Evolutionary conservation across 1,140 invertebrate species (phyloP), one percentile per base, ranked within the genome.

Genomic region (Brachionus plicatilis): DNA sequence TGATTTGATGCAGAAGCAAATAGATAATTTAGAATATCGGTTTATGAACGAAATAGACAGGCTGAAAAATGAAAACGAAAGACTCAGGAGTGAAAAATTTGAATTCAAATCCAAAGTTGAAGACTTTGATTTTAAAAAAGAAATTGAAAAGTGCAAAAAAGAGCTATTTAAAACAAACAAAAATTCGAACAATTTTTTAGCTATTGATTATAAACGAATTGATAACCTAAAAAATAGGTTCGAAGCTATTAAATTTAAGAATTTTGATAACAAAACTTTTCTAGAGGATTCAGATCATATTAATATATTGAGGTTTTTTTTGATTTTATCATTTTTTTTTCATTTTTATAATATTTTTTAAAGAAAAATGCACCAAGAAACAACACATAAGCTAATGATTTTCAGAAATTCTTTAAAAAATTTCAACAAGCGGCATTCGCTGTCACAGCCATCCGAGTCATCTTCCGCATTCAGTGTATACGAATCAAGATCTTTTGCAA

Each of bases 321-420:
- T 2, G 3, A 0, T 68, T 17, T 41, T 68, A 3, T 24, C 4
- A 33, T 29, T 33, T 41, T n/a, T n/a, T n/a, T n/a, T n/a, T n/a
- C n/a, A n/a, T n/a, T n/a, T n/a, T n/a, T n/a, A n/a, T n/a, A n/a
- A n/a, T n/a, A n/a, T n/a, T n/a, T n/a, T n/a, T 80, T 56, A n/a
- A n/a, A 80, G 76, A 53, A 80, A 80, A 80, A 80, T 80, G 4
- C 56, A 80, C 20, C 76, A 80, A 65, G 76, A 80, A 41, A 80
- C 76, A 0, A 80, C 76, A 27, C 76, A 80, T 20, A 80, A 80
- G 45, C 56, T 80, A 7, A 80, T 80, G 76, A 80, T 80, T 33
- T 80, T 80, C 41, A 50, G 76, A 56, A 80, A 80, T 65, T 47
- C 76, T 41, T 3, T 80, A n/a, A 80, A 53, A 56, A 80, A 80